Evolutionary conservation across 2,797 vertebrate genomes (phyloP).

Genomic region (Chrysolophus pictus): DNA sequence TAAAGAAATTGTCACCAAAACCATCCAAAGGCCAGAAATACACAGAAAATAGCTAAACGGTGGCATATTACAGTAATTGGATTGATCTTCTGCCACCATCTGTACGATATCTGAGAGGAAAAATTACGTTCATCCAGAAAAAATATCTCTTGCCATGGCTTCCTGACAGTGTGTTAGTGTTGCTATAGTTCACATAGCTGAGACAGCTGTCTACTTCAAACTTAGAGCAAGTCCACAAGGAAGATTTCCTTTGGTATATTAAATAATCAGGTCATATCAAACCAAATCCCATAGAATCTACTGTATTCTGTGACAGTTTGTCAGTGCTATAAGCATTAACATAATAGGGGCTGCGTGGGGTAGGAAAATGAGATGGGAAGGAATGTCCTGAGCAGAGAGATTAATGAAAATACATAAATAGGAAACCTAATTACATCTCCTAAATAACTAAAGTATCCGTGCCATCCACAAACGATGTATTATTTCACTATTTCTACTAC

Average conservation of each 20-base stretch:
- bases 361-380: not conserved
- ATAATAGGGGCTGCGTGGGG: not conserved
- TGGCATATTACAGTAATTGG: not conserved
- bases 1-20: not conserved
- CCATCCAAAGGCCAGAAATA: not conserved
- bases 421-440: not conserved
- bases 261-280: not conserved
- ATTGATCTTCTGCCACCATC: not conserved
- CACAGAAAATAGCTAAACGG: not conserved
- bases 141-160: not conserved
- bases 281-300: not conserved
- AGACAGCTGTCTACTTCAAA: not conserved
- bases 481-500: not conserved
- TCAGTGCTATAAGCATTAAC: not conserved
- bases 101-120: not conserved
- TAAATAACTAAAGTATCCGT: not conserved
- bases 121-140: not conserved
- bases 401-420: not conserved
- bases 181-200: not conserved
- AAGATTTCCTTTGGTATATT: not conserved
- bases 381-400: accelerated
- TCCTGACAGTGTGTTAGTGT: not conserved
- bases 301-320: not conserved
- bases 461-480: not conserved
- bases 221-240: not conserved